Evolutionary conservation across 2,888 invertebrate genomes (phyloP).

Genomic region (Megamerina dolium): DNA sequence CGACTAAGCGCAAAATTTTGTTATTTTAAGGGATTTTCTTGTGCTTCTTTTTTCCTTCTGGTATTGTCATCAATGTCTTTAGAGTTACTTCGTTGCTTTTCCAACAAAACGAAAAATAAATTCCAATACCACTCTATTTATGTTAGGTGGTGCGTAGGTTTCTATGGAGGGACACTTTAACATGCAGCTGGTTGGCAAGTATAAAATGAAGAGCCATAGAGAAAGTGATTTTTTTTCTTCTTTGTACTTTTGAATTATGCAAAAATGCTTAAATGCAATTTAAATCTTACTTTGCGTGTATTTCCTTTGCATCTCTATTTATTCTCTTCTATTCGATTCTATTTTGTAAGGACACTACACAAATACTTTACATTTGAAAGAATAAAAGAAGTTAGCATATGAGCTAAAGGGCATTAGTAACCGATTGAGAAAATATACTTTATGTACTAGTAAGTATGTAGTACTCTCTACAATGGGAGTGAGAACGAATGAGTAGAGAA

Average conservation of each 20-base stretch:
- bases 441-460: too few relatives aligned
- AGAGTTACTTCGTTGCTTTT: too few relatives aligned
- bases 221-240: too few relatives aligned
- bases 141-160: slow-evolving; percentile 1
- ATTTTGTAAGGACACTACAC: background rate
- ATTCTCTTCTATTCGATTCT: too few relatives aligned
- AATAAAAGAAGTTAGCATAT: slow-evolving; percentile 12
- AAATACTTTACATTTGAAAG: background rate
- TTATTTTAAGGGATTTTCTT: slow-evolving; percentile 44
- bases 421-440: slow-evolving; percentile 7
- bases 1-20: slow-evolving; percentile 34
- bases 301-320: too few relatives aligned
- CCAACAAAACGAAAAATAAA: too few relatives aligned
- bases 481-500: too few relatives aligned
- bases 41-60: slow-evolving; percentile 1
- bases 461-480: too few relatives aligned
- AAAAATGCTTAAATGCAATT: slow-evolving; percentile 45
- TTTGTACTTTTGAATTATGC: slow-evolving; percentile 28
- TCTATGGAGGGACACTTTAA: too few relatives aligned
- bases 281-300: slow-evolving; percentile 25
- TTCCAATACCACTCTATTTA: too few relatives aligned
- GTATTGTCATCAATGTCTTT: background rate
- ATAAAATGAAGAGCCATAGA: too few relatives aligned
- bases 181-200: too few relatives aligned
- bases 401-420: slow-evolving; percentile 12